These are phyloP conservation scores for Cryptocephalus moraei DNA, from an alignment of 2,888 invertebrate species.

Conservation along the genomic window DNA sequence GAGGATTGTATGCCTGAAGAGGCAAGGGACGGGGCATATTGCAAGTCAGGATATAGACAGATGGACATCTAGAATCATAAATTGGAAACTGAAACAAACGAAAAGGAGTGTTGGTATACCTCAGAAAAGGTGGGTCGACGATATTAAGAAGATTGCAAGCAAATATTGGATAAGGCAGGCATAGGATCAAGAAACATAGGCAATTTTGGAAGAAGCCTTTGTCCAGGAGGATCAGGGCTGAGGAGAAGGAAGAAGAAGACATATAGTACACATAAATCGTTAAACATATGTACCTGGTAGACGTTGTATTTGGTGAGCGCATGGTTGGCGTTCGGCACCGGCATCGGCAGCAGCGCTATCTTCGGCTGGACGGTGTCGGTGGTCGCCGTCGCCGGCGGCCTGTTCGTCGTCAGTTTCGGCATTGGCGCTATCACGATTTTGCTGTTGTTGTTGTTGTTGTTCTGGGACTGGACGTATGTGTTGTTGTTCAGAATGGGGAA, in stretches of 20 bases:
- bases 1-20: not conserved
- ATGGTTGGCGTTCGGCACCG: conserved; percentile 20
- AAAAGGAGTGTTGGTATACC: not conserved
- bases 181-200: not conserved
- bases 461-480: conserved; percentile 12
- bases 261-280: conserved; percentile 20
- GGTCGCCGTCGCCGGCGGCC: conserved; percentile 46
- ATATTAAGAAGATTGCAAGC: not conserved
- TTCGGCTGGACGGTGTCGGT: conserved; percentile 43
- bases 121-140: not conserved
- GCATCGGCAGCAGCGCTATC: conserved; percentile 32
- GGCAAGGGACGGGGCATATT: not conserved
- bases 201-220: not conserved
- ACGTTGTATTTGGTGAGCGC: conserved; percentile 24
- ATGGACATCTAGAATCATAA: not conserved
- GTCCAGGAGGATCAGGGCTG: not conserved
- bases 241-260: not conserved
- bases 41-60: not conserved
- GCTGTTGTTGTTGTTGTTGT: conserved; percentile 35
- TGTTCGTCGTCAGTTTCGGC: conserved; percentile 47
- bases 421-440: conserved; percentile 50
- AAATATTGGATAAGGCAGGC: not conserved
- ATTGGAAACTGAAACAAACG: no score
- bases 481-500: conserved; percentile 24
- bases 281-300: no score